Evolutionary conservation across 2,888 invertebrate species (phyloP).

Genomic region (Cantharis rufa): DNA sequence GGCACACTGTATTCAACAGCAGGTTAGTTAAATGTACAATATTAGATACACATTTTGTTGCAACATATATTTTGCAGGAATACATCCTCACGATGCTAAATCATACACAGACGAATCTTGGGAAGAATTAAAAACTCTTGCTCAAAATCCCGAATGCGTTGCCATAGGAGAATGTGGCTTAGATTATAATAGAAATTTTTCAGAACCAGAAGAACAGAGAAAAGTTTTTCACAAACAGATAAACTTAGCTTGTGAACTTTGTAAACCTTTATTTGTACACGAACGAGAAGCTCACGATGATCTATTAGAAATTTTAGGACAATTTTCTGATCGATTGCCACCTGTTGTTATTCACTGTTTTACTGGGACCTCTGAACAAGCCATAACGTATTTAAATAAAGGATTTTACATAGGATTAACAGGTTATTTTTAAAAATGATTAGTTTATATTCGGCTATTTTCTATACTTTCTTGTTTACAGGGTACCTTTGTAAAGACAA

Average conservation of each 20-base stretch:
- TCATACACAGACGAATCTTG: conserved; percentile 78
- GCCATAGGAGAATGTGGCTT: conserved; percentile 94
- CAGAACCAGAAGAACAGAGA: conserved; percentile 84
- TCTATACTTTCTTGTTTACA: conserved; percentile 43
- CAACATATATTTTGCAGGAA: conserved; percentile 61
- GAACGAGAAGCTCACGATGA: conserved; percentile 91
- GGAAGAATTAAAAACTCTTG: conserved; percentile 76
- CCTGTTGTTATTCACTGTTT: conserved; percentile 89
- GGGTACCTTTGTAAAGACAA: conserved; percentile 91
- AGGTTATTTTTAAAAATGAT: conserved; percentile 53
- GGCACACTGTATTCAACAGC: conserved; percentile 90
- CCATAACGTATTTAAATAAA: conserved; percentile 78
- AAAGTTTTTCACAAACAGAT: conserved; percentile 87
- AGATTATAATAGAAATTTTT: conserved; percentile 93
- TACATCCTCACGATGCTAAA: conserved; percentile 93
- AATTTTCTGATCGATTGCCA: conserved; percentile 64
- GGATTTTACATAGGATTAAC: conserved; percentile 87
- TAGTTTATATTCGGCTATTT: background rate
- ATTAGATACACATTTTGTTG: background rate
- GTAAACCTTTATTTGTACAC: conserved; percentile 87
- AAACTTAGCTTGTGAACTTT: conserved; percentile 81
- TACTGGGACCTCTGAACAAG: conserved; percentile 86
- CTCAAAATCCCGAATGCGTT: conserved; percentile 85
- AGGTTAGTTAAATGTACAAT: conserved; percentile 57
- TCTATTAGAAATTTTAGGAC: conserved; percentile 72